phyloP scores from a whole-genome alignment of 1,140 invertebrate species.

The Carposina sasakii region DNA sequence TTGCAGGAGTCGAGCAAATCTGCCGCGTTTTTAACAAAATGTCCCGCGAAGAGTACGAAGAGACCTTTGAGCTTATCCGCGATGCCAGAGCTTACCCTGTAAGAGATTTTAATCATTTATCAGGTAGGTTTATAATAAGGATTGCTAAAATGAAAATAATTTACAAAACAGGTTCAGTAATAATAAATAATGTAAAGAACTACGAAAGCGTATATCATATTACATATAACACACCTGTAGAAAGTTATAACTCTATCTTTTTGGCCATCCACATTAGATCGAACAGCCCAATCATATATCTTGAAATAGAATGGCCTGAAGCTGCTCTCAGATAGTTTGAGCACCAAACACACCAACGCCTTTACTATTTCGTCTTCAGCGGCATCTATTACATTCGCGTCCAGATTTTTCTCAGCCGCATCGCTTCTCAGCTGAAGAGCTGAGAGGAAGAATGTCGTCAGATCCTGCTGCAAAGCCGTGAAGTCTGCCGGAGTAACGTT shows the following conservation, averaged over 20 bases:
- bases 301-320: constrained; percentile 91
- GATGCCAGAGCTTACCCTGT: constrained; percentile 81
- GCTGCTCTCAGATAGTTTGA: constrained; percentile 90
- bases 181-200: constrained; percentile 15
- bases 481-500: constrained; percentile 76
- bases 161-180: not conserved
- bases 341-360: constrained; percentile 82
- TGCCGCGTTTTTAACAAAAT: constrained; percentile 87
- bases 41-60: constrained; percentile 91
- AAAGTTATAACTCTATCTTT: constrained; percentile 83
- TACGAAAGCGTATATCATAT: too few species aligned
- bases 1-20: constrained; percentile 78
- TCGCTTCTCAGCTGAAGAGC: constrained; percentile 80
- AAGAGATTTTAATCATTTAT: too few species aligned
- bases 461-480: constrained; percentile 74
- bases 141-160: too few species aligned
- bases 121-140: too few species aligned
- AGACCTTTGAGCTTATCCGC: constrained; percentile 89
- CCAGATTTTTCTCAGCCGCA: constrained; percentile 46
- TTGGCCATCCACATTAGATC: constrained; percentile 71
- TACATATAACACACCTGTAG: constrained; percentile 75
- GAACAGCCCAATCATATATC: constrained; percentile 88
- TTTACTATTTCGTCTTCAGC: constrained; percentile 83
- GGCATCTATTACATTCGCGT: constrained; percentile 46
- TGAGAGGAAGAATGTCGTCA: constrained; percentile 83